Evolutionary conservation across 2,113 vertebrate genomes (phyloP).

Genomic region (Oreotrochilus melanogaster): DNA sequence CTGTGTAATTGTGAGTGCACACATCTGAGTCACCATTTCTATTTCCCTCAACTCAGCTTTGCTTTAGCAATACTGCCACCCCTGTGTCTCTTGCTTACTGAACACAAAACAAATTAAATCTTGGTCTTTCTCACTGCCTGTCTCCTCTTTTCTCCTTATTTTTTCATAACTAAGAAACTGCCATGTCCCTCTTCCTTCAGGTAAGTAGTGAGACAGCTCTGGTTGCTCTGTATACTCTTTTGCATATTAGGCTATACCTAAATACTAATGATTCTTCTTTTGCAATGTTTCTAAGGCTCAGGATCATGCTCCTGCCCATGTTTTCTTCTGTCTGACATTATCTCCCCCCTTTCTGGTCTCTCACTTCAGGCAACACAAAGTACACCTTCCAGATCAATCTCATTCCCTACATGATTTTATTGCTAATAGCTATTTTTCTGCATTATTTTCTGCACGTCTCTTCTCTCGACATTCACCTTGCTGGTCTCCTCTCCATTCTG

Average conservation of each 20-base stretch:
- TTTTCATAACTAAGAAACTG: background rate
- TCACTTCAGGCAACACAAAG: background rate
- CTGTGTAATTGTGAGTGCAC: conserved; percentile 30
- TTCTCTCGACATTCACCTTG: background rate
- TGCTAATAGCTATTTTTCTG: background rate
- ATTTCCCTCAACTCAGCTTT: conserved; percentile 26
- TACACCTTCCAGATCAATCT: background rate
- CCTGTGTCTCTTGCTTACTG: conserved; percentile 9
- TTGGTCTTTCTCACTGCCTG: background rate
- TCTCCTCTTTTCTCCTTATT: background rate
- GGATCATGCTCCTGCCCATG: background rate
- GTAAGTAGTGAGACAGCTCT: background rate
- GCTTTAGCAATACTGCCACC: conserved; percentile 56
- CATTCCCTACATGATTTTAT: background rate
- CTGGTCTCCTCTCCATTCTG: background rate
- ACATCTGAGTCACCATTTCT: conserved; percentile 35
- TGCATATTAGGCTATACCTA: background rate
- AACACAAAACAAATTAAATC: conserved; percentile 41
- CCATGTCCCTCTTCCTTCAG: background rate
- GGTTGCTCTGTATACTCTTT: background rate
- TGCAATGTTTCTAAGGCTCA: background rate
- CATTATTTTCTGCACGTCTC: background rate
- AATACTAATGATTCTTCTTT: background rate
- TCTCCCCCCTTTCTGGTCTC: background rate
- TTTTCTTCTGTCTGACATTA: background rate